Conservation (phyloP, 2,797 vertebrate species). For the Setipinna tenuifilis region DNA sequence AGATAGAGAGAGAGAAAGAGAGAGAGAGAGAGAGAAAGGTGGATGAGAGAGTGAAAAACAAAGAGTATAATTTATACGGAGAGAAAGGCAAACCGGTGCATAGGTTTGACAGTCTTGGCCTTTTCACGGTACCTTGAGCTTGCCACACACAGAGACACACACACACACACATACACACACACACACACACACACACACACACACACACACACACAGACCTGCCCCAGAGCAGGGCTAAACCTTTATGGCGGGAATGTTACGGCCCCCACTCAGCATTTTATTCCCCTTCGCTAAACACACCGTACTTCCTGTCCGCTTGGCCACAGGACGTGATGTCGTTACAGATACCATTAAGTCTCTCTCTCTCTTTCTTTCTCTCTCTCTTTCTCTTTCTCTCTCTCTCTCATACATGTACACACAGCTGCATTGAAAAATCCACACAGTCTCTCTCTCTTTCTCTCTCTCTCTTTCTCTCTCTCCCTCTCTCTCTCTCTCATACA, state of each 20-base stretch:
- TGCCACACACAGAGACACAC: slow-evolving; percentile 30
- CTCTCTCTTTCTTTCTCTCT: too few species aligned
- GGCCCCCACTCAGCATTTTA: background rate
- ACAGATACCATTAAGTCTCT: slow-evolving; percentile 23
- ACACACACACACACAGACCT: slow-evolving; percentile 12
- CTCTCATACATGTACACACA: too few species aligned
- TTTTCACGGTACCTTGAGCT: slow-evolving; percentile 50
- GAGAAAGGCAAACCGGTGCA: slow-evolving; percentile 57
- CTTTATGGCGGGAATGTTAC: slow-evolving; percentile 44
- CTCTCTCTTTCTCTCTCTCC: too few species aligned
- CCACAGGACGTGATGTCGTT: slow-evolving; percentile 10
- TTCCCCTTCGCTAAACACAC: slow-evolving; percentile 10
- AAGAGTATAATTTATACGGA: slow-evolving; percentile 36
- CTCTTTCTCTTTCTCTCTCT: too few species aligned
- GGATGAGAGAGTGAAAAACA: background rate
- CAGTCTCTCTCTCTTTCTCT: too few species aligned
- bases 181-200: slow-evolving; percentile 14
- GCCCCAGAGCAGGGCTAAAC: slow-evolving; percentile 56
- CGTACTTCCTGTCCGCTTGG: background rate
- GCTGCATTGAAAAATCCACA: too few species aligned
- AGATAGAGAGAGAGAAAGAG: background rate
- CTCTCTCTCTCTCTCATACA: too few species aligned
- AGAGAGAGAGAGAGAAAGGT: background rate
- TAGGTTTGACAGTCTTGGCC: slow-evolving; percentile 61
- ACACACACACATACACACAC: slow-evolving; percentile 14